These are phyloP conservation scores for Lithobius niger DNA, from an alignment of 1,140 invertebrate genomes.

Conservation along the genomic window DNA sequence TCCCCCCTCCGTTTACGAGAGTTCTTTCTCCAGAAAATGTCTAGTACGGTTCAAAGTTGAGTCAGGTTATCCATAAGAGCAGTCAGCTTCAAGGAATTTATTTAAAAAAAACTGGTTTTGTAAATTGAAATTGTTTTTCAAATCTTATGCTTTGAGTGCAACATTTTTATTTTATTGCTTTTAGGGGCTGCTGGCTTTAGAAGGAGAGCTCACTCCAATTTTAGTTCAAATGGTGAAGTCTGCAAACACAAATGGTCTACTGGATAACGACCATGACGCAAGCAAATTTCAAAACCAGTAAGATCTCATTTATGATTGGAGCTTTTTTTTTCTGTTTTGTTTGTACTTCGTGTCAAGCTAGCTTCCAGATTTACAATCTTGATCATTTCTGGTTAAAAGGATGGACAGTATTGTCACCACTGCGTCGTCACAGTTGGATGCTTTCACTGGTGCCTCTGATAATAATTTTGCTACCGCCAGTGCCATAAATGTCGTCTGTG, in stretches of 20 bases:
- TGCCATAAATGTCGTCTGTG: too few species aligned
- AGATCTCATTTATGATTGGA: conserved; percentile 34
- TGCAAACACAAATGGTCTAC: conserved; percentile 95
- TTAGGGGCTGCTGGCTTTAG: conserved; percentile 74
- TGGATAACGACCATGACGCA: conserved; percentile 96
- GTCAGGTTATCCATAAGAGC: background rate
- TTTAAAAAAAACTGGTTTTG: background rate
- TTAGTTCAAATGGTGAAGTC: conserved; percentile 99
- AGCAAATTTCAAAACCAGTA: conserved; percentile 91
- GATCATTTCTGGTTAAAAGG: too few species aligned
- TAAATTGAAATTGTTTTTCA: background rate
- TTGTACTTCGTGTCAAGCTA: too few species aligned
- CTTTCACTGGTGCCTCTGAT: too few species aligned
- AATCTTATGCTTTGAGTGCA: background rate
- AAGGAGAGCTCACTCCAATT: conserved; percentile 97
- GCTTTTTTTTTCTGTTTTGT: conserved; percentile 9
- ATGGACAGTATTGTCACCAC: too few species aligned
- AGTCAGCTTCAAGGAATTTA: background rate
- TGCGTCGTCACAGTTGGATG: too few species aligned
- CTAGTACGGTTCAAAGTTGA: too few species aligned
- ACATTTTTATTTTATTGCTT: conserved; percentile 12
- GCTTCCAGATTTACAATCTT: too few species aligned
- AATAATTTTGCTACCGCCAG: too few species aligned
- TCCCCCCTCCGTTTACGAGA: too few species aligned
- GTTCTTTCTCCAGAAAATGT: too few species aligned